A percentile compares a stretch with the other conserved stretches of the same genome.
phyloP scores from a whole-genome alignment of 2,888 invertebrate species.

The Scaptomyza reducta region DNA sequence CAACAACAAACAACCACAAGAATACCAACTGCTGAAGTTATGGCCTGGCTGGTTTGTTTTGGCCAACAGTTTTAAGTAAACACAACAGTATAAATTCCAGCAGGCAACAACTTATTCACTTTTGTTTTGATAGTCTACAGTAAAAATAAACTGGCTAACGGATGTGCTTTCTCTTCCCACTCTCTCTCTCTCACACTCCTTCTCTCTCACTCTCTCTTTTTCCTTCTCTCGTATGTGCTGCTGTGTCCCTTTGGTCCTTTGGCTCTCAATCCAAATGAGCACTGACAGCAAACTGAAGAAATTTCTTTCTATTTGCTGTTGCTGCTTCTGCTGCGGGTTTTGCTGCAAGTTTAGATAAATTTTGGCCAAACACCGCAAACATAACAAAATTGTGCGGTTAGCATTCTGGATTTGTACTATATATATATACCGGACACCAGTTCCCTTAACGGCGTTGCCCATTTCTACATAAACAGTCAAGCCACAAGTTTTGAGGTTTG shows the following conservation, averaged over 20 bases:
- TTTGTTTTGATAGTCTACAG: conserved; percentile 68
- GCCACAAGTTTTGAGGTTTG: conserved; percentile 53
- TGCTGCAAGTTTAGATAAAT: conserved; percentile 64
- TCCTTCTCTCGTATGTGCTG: conserved; percentile 27
- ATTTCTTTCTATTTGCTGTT: conserved; percentile 46
- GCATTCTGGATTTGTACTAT: conserved; percentile 56
- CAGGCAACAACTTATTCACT: conserved; percentile 76
- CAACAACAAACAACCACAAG: conserved; percentile 20
- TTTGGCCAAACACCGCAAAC: conserved; percentile 62
- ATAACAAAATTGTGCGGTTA: conserved; percentile 75
- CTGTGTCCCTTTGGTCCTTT: conserved; percentile 25
- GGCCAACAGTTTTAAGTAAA: conserved; percentile 66
- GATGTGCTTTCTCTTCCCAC: conserved; percentile 25
- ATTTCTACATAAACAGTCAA: conserved; percentile 54
- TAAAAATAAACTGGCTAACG: conserved; percentile 72
- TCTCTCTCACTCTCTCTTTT: background rate
- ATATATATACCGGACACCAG: conserved; percentile 16
- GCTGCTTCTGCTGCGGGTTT: conserved; percentile 30
- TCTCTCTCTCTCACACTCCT: background rate
- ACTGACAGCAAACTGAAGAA: conserved; percentile 66
- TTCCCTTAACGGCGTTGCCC: conserved; percentile 27
- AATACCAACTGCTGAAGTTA: background rate
- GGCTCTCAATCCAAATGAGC: conserved; percentile 64
- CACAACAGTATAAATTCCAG: conserved; percentile 64
- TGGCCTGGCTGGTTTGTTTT: conserved; percentile 16